Conservation (phyloP, 2,113 vertebrate species). For the Microcebus tavaratra region DNA sequence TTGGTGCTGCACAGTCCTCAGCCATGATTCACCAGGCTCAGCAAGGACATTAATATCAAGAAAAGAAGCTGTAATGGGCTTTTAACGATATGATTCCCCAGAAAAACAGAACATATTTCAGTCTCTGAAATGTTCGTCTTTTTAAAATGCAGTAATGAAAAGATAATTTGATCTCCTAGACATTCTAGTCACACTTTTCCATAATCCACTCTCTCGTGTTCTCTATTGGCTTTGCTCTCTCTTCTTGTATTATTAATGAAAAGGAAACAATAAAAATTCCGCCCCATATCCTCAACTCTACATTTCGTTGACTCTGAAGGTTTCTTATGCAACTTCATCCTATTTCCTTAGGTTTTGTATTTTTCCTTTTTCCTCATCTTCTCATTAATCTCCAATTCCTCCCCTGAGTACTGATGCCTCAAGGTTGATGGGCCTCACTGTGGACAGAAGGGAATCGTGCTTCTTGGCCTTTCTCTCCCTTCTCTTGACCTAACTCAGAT, state of each 20-base stretch:
- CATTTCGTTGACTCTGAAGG: not conserved
- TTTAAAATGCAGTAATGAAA: conserved; percentile 71
- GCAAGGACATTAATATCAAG: conserved; percentile 62
- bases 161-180: conserved; percentile 65
- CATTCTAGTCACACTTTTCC: conserved; percentile 63
- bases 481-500: not conserved
- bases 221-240: conserved; percentile 34
- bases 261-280: conserved; percentile 32
- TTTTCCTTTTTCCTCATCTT: not conserved
- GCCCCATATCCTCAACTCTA: not conserved
- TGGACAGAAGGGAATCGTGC: not conserved
- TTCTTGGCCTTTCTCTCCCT: not conserved
- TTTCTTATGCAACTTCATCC: conserved; percentile 35
- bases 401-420: not conserved
- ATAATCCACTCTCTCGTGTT: conserved; percentile 48
- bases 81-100: conserved; percentile 69
- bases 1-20: conserved; percentile 50
- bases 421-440: not conserved
- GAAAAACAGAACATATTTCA: conserved; percentile 72
- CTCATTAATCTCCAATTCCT: not conserved
- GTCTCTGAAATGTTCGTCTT: conserved; percentile 58
- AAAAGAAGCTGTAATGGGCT: conserved; percentile 63
- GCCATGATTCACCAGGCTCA: conserved; percentile 59
- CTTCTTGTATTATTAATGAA: conserved; percentile 53
- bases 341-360: conserved; percentile 7